Evolutionary conservation across 92 coral and sea anemone genomes (phyloP), one percentile per base, ranked within the genome.

Genomic region (Porites lobata): DNA sequence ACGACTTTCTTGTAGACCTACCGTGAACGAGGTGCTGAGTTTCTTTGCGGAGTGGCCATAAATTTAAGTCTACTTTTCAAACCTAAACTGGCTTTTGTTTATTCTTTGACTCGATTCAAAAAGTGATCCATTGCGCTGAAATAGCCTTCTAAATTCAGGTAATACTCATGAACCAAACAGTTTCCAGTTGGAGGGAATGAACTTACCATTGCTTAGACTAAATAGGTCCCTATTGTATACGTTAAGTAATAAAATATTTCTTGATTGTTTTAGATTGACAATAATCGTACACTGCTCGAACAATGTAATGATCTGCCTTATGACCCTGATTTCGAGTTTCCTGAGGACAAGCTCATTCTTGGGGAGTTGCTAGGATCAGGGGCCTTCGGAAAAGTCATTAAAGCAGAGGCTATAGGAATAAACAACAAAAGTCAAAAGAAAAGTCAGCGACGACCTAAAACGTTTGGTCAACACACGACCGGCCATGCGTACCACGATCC

Each of bases 341-440:
- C 94, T 9, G 95, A 85, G 70, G 92, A 95, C 21, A 81, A 94
- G 85, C 93, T 96, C 65, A 66, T 86, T 50, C 80, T 96, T 1
- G 96, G 94, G 12, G 92, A 89, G 11, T 91, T 78, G 38, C 82
- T 96, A 52, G 99, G 98, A 7, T 87, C 96, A 20, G 99, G 99
- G 24, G 90, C 98, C 17, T 96, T 93, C 89, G 98, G 99, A 2
- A 92, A 88, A 47, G 98, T 96, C 65, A 75, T 91, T 77, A 96
- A 96, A 86, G 98, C 96, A 18, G 99, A 96, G 63, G 99, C 99
- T 32, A 64, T 93, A 14, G 99, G 99, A 52, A 91, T 92, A 8
- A 76, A 94, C 62, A 93, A 93, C 72, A 86, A 91, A 83, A 96
- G 93, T 32, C 75, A 79, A 7, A 92, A 92, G 83, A 94, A 90